These are phyloP conservation scores for Heliconius congener DNA, from an alignment of 1,140 invertebrate genomes.

Conservation along the genomic window DNA sequence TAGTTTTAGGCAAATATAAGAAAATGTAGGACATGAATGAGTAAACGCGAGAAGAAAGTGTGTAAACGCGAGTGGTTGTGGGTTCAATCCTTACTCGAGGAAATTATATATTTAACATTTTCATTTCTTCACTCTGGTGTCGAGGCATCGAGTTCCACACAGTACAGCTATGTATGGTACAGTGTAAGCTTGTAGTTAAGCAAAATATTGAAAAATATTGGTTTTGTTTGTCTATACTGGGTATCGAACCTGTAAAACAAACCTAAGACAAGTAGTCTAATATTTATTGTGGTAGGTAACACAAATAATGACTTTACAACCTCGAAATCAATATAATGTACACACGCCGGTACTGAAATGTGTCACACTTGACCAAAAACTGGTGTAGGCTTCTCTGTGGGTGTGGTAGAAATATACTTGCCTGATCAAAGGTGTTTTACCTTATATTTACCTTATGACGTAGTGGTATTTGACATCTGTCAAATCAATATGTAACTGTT, in stretches of 20 bases:
- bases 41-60: no score
- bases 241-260: background rate
- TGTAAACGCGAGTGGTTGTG: no score
- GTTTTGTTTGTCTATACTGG: no score
- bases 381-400: slow-evolving; percentile 27
- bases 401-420: slow-evolving; percentile 11
- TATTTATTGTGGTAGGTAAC: background rate
- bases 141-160: no score
- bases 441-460: background rate
- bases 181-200: no score
- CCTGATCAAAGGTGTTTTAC: background rate
- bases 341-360: background rate
- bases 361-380: slow-evolving; percentile 13
- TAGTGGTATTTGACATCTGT: background rate
- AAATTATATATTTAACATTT: no score
- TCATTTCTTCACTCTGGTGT: no score
- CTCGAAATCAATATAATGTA: slow-evolving; percentile 19
- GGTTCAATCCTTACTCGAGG: no score
- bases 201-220: no score
- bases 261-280: no score
- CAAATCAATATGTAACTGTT: background rate
- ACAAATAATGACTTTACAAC: background rate
- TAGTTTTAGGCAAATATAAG: background rate
- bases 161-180: no score
- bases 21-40: background rate